Base-by-base conservation (phyloP, 2,888 invertebrate species). In the Meandrusa payeni region DNA sequence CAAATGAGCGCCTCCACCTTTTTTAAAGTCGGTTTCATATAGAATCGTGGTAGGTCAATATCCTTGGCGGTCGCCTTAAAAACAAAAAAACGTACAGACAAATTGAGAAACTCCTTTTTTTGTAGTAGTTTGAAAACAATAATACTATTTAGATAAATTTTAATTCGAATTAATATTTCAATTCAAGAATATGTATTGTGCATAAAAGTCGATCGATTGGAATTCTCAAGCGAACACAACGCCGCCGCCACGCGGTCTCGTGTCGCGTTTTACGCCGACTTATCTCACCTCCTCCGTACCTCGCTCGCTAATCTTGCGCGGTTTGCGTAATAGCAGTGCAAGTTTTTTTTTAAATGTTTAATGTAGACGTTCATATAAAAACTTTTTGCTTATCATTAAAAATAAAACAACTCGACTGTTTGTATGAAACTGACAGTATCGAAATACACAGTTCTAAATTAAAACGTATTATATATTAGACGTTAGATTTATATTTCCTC, bases 191-290 rank as follows among this genome's bases (percentile, higher is more conserved):
- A 23, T n/a, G 31, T 9, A 26, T 32, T 33, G 9, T 27, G 27
- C 24, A 33, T 41, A 39, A 27, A 38, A 44, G 33, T 43, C 41
- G 48, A 50, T 51, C 46, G 50, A 50, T 47, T 50, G 46, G 33
- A 42, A 48, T 50, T 47, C 38, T 33, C 39, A 37, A 55, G 52
- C 47, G 55, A 52, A 52, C 40, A 23, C 49, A 45, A 26, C 46
- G 61, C 51, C 62, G 76, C 57, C 77, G 76, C 77, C 77, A 68
- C 55, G 72, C 80, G 47, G 80, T 79, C 80, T 78, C 73, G 59
- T 47, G 44, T 41, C 41, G 50, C 51, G 54, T 37, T 40, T 44
- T 52, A 50, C 52, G 47, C 47, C 59, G 51, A 55, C 54, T 59
- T 59, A 55, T 57, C 55, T 57, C 52, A 54, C 56, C 51, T 54